Percentiles rank a stretch among this genome's conserved stretches.
phyloP scores from a whole-genome alignment of 2,113 vertebrate genomes.

The Leucoraja erinaceus region DNA sequence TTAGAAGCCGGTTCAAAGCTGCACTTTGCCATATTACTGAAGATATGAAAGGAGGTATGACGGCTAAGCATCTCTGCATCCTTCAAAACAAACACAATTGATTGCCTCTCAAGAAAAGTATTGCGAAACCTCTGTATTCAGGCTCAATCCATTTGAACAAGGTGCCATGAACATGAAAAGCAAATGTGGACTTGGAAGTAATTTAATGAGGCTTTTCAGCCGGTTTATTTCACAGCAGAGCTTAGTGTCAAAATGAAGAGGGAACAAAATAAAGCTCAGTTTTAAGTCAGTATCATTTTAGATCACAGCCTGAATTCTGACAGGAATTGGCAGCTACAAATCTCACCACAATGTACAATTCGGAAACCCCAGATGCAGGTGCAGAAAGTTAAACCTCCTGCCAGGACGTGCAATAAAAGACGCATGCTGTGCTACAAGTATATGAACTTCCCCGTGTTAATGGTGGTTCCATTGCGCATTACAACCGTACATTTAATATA shows the following conservation, averaged over 20 bases:
- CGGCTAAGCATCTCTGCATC: neutral
- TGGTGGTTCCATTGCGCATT: neutral
- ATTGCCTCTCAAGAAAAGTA: neutral
- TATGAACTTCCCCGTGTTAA: neutral
- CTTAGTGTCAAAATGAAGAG: neutral
- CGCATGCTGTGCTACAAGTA: neutral
- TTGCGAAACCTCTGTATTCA: neutral
- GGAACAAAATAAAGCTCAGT: neutral
- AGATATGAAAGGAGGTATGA: neutral
- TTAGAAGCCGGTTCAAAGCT: too few species aligned
- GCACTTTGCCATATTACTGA: neutral
- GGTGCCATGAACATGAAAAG: neutral
- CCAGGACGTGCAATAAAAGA: constrained; percentile 4
- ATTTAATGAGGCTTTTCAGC: neutral
- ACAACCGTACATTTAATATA: neutral
- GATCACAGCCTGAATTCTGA: neutral
- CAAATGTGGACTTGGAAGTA: neutral
- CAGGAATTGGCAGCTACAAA: constrained; percentile 34
- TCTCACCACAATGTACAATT: neutral
- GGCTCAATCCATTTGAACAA: neutral
- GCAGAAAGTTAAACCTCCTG: neutral
- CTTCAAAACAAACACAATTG: neutral
- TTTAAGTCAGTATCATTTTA: neutral
- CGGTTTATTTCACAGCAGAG: neutral
- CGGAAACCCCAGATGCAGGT: constrained; percentile 14